Percentiles rank a stretch among this genome's conserved stretches.
phyloP scores from a whole-genome alignment of 2,888 invertebrate species.

The Calephelis perditalis region DNA sequence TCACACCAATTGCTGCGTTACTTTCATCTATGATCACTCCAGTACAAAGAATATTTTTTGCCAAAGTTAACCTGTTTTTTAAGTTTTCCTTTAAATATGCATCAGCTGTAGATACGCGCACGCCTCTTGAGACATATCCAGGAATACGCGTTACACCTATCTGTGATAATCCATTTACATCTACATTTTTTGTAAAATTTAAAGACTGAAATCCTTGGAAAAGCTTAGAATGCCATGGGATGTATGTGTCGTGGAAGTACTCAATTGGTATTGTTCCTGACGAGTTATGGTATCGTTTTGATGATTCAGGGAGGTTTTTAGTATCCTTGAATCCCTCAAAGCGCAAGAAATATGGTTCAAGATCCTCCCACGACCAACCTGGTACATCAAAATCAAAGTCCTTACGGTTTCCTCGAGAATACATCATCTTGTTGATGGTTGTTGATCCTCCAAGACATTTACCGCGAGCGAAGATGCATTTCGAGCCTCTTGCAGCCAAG shows the following conservation, averaged over 20 bases:
- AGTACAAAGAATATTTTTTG: slow-evolving; percentile 43
- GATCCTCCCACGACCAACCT: slow-evolving; percentile 50
- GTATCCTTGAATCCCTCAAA: slow-evolving; percentile 47
- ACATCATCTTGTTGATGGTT: slow-evolving; percentile 56
- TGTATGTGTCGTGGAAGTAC: slow-evolving; percentile 41
- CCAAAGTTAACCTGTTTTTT: slow-evolving; percentile 37
- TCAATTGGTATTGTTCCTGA: slow-evolving; percentile 43
- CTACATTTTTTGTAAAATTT: slow-evolving; percentile 43
- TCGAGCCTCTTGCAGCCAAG: slow-evolving; percentile 35
- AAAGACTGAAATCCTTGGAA: slow-evolving; percentile 37
- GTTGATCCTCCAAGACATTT: slow-evolving; percentile 58
- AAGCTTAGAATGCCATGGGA: slow-evolving; percentile 47
- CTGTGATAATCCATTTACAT: slow-evolving; percentile 48
- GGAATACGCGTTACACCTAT: slow-evolving; percentile 45
- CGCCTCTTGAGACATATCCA: slow-evolving; percentile 44
- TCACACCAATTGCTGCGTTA: slow-evolving; percentile 44
- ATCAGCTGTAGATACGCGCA: slow-evolving; percentile 49
- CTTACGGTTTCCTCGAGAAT: slow-evolving; percentile 45
- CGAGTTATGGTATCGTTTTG: slow-evolving; percentile 49
- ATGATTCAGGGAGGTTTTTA: slow-evolving; percentile 40
- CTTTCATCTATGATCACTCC: slow-evolving; percentile 42
- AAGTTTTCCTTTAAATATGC: slow-evolving; percentile 44
- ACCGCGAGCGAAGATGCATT: slow-evolving; percentile 49
- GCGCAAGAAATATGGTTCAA: slow-evolving; percentile 50
- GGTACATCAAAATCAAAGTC: slow-evolving; percentile 44